Base-by-base conservation (phyloP, 1,140 invertebrate species). In the Lordiphosa clarofinis region DNA sequence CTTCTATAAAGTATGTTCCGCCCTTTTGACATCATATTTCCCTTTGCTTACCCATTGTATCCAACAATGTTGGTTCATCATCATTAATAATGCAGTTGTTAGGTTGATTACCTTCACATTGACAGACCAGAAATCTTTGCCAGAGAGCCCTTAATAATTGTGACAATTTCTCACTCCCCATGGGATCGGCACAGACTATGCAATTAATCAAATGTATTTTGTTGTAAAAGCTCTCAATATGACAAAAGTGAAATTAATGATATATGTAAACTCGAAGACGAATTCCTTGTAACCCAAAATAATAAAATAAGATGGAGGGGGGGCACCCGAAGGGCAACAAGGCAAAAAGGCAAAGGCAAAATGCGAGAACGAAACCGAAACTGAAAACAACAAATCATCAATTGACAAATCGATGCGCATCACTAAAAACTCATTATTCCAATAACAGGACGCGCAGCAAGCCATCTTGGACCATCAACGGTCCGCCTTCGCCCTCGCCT, bases 361-460 rank as follows among this genome's bases (percentile, higher is more conserved):
- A n/a, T 11, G 12, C 38, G 60, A 60, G 43, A 50, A 37, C 11
- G 48, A 50, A 62, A 63, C 37, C 47, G 60, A 68, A 53, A 47
- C 31, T 61, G 62, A 46, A 69, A 75, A 76, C 73, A 75, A 76
- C 73, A 76, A 76, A 76, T 76, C 72, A 76, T 76, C 72, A 75
- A 76, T 76, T 76, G 73, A 76, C 73, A 76, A 76, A 76, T 75
- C 73, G 71, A 75, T 75, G 73, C 57, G 73, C 73, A 75, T 75
- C 73, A 75, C 73, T 76, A 75, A 76, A 75, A 76, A 75, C 72
- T 75, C 73, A 76, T 76, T 76, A 76, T 76, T 66, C 54, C 72
- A 76, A 76, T 75, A 76, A 75, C 66, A 76, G 66, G 71, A 76
- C 66, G 59, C 47, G 62, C 61, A 38, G 35, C 44, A 39, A 43